phyloP scores from a whole-genome alignment of 2,797 vertebrate species.

The Buphagus erythrorhynchus region DNA sequence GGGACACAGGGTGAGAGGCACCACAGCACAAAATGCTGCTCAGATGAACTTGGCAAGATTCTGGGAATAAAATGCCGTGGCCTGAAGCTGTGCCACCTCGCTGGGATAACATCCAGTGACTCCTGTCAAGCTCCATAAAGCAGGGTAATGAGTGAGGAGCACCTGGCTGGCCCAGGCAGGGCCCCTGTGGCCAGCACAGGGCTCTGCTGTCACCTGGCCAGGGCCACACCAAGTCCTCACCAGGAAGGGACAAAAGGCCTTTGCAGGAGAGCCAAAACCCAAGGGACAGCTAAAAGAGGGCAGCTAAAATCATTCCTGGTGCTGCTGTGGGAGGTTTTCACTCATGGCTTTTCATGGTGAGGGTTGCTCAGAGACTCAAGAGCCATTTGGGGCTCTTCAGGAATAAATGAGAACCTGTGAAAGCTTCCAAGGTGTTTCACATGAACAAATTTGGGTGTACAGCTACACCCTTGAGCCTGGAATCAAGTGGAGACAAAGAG shows the following conservation, averaged over 20 bases:
- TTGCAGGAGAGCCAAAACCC: background rate
- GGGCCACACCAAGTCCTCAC: background rate
- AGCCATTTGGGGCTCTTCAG: background rate
- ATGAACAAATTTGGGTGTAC: fast-evolving
- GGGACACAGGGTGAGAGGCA: background rate
- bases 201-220: background rate
- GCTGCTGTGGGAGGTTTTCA: background rate
- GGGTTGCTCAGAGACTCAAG: background rate
- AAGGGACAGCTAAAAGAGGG: background rate
- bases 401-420: background rate
- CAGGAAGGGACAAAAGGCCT: background rate
- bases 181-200: background rate
- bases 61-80: background rate
- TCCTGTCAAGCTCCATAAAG: background rate
- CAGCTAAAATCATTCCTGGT: background rate
- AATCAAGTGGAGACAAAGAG: background rate
- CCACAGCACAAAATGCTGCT: background rate
- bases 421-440: background rate
- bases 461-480: background rate
- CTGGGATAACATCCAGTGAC: background rate
- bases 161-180: background rate
- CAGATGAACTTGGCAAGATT: background rate
- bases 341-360: fast-evolving
- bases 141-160: background rate
- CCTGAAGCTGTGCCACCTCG: conserved; percentile 8